Conservation (phyloP, 2,113 vertebrate genomes). For the Oxygymnocypris stewartii region DNA sequence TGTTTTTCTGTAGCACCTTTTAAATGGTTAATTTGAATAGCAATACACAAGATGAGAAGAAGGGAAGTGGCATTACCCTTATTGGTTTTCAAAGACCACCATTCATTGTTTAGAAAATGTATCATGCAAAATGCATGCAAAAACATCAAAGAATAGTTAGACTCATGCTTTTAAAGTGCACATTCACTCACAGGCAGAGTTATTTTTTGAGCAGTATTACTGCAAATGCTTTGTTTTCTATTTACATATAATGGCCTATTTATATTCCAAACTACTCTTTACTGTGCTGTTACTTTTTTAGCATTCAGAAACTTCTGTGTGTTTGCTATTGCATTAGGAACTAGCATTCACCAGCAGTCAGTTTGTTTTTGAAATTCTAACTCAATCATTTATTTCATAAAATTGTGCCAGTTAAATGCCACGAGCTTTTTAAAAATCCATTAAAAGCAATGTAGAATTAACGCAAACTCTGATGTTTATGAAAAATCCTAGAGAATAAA, state of each 20-base stretch:
- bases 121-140: background rate
- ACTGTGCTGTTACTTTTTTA: background rate
- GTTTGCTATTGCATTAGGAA: background rate
- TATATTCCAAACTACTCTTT: background rate
- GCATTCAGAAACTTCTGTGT: background rate
- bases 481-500: background rate
- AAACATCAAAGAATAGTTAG: background rate
- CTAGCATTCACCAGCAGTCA: background rate
- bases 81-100: background rate
- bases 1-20: background rate
- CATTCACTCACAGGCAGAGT: background rate
- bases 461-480: background rate
- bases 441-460: constrained; percentile 14
- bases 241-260: background rate
- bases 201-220: background rate
- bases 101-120: background rate
- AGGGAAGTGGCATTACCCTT: background rate
- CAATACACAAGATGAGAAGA: background rate
- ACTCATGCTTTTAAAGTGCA: background rate
- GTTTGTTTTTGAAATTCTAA: background rate
- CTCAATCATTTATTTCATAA: constrained; percentile 11
- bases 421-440: background rate
- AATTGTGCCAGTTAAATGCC: background rate
- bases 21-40: background rate
- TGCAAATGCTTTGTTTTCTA: background rate